Evolutionary conservation across 1,140 invertebrate genomes (phyloP).

Genomic region (Lucilia sericata): DNA sequence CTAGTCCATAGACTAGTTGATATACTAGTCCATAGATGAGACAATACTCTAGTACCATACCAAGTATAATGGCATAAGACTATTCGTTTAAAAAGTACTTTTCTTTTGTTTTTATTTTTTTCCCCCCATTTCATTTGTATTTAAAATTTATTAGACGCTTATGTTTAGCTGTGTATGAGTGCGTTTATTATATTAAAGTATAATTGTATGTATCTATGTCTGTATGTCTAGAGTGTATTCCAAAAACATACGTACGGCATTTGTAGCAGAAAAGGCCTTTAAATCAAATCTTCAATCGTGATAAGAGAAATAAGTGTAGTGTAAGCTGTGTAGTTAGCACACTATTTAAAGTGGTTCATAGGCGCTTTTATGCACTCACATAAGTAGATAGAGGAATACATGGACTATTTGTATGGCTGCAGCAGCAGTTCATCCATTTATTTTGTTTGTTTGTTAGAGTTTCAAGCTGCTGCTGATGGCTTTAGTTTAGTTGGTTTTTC

Average conservation of each 20-base stretch:
- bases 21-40: too few relatives aligned
- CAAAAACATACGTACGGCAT: neutral
- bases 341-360: conserved; percentile 26
- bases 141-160: neutral
- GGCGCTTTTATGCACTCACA: neutral
- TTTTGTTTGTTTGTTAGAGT: neutral
- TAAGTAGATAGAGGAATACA: neutral
- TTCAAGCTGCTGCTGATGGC: too few relatives aligned
- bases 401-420: neutral
- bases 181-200: conserved; percentile 1
- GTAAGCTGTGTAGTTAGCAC: conserved; percentile 28
- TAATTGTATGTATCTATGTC: neutral
- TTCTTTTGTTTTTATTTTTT: neutral
- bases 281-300: conserved; percentile 24
- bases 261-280: conserved; percentile 3
- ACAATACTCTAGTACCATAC: too few relatives aligned
- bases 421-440: too few relatives aligned
- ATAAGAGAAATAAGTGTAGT: conserved; percentile 20
- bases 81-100: too few relatives aligned
- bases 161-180: neutral
- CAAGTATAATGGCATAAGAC: too few relatives aligned
- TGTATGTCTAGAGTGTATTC: neutral
- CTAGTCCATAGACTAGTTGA: too few relatives aligned
- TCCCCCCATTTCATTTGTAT: neutral
- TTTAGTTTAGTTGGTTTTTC: too few relatives aligned